phyloP scores from a whole-genome alignment of 2,113 vertebrate genomes.

The Anarrhichthys ocellatus region DNA sequence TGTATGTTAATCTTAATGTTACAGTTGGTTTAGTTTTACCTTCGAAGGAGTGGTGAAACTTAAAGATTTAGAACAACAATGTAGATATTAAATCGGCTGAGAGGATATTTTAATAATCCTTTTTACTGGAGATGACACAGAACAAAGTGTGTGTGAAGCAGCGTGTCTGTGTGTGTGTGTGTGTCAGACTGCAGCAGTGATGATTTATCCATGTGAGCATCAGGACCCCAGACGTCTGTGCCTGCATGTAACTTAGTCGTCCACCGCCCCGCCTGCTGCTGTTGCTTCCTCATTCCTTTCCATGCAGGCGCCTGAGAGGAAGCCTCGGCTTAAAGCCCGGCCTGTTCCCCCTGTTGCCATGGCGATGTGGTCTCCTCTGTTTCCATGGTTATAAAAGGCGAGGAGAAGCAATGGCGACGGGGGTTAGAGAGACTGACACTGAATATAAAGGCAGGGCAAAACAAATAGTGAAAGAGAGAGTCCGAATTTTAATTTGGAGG shows the following conservation, averaged over 20 bases:
- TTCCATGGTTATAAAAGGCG: slow-evolving; percentile 79
- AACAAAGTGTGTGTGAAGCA: slow-evolving; percentile 5
- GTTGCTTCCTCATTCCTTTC: slow-evolving; percentile 40
- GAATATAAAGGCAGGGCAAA: slow-evolving; percentile 69
- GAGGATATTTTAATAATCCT: neutral
- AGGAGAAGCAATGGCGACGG: slow-evolving; percentile 72
- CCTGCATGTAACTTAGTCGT: slow-evolving; percentile 71
- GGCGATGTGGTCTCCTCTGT: slow-evolving; percentile 74
- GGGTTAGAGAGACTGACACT: slow-evolving; percentile 59
- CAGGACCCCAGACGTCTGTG: slow-evolving; percentile 62
- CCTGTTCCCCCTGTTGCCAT: slow-evolving; percentile 74
- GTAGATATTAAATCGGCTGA: neutral
- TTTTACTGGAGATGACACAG: neutral
- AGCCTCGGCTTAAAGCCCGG: slow-evolving; percentile 44
- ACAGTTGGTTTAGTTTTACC: neutral
- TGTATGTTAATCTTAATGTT: neutral
- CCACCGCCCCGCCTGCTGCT: slow-evolving; percentile 62
- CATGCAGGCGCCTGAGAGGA: slow-evolving; percentile 71
- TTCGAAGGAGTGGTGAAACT: neutral
- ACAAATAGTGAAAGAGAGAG: slow-evolving; percentile 71
- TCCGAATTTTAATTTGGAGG: slow-evolving; percentile 80
- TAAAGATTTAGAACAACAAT: neutral
- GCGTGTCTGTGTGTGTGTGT: neutral
- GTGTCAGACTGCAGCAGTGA: slow-evolving; percentile 22
- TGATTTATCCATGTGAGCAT: slow-evolving; percentile 45